Evolutionary conservation across 2,797 vertebrate genomes (phyloP), one percentile per base, ranked within the genome.

Genomic region (Ptychadena robeensis): DNA sequence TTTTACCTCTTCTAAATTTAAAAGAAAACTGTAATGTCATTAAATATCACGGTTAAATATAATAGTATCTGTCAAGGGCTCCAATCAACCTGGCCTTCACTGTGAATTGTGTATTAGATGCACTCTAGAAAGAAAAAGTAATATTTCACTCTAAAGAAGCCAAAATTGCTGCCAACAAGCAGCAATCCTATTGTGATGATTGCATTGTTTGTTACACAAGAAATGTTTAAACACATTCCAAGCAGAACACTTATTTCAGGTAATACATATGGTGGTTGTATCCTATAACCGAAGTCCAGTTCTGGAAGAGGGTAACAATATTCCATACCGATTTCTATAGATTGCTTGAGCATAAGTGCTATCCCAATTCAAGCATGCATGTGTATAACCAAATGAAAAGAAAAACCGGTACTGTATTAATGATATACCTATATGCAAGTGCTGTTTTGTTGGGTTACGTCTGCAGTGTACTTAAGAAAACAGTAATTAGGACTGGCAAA

Each of bases 341-440:
- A 66, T 78, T 25, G 27, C 76, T 57, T n/a, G 10, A 34, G 11
- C 38, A 66, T 68, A 79, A 59, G 64, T 32, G 65, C 38, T 57
- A 35, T 38, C 34, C 27, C 15, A 68, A 12, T 9, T 68, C 14
- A 53, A 79, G 6, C 25, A 8, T 79, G 28, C 76, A 79, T 79
- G 65, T 35, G 64, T 68, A 44, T 68, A 78, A 78, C 63, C 75
- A 30, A 67, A 32, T 34, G 25, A 38, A 25, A 9, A 65, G n/a
- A n/a, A 30, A 61, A 22, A 53, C 34, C 44, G n/a, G 15, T 53
- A 31, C 74, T 9, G n/a, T 34, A 48, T 6, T 77, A 44, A 67
- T 68, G 9, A 59, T 68, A 79, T 68, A 80, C 8, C 65, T 31
- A 80, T 80, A 80, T 14, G 59, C 34, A 80, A 40, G 28, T 32